Conservation (phyloP, 2,888 invertebrate species). For the Emmelina monodactyla region DNA sequence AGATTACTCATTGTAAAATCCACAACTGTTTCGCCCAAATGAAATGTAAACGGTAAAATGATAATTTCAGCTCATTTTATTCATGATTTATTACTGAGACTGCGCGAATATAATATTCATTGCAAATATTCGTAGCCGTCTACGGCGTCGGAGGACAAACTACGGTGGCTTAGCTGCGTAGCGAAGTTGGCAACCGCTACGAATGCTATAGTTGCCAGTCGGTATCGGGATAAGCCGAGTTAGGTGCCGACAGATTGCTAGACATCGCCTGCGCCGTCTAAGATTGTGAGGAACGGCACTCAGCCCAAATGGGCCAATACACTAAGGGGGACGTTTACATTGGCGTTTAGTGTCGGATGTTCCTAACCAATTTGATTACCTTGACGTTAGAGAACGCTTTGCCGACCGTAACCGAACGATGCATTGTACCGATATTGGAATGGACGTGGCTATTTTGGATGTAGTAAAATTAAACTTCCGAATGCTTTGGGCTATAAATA, state of each 20-base stretch:
- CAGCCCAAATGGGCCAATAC: background rate
- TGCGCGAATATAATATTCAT: too few species aligned
- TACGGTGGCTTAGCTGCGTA: slow-evolving; percentile 46
- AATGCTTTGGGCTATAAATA: too few species aligned
- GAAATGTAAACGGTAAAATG: too few species aligned
- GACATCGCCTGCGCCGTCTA: slow-evolving; percentile 19
- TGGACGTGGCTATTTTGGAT: background rate
- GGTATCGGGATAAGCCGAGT: slow-evolving; percentile 27
- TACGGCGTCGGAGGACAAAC: slow-evolving; percentile 42
- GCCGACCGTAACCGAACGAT: background rate
- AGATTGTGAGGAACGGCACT: slow-evolving; percentile 12
- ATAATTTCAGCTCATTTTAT: too few species aligned
- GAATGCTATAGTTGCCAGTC: slow-evolving; percentile 51
- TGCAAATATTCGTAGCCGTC: slow-evolving; percentile 22
- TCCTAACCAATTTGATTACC: background rate
- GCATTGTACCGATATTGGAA: too few species aligned
- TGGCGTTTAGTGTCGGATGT: background rate
- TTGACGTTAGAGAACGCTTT: background rate
- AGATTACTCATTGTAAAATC: too few species aligned
- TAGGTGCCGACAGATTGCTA: slow-evolving; percentile 24
- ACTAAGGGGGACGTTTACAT: background rate
- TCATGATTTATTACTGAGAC: too few species aligned
- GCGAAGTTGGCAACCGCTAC: slow-evolving; percentile 51
- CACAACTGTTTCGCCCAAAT: too few species aligned
- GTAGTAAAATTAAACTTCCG: background rate